Evolutionary conservation across 2,797 vertebrate species (phyloP), one percentile per base, ranked within the genome.

Genomic region (Kryptopterus vitreolus): DNA sequence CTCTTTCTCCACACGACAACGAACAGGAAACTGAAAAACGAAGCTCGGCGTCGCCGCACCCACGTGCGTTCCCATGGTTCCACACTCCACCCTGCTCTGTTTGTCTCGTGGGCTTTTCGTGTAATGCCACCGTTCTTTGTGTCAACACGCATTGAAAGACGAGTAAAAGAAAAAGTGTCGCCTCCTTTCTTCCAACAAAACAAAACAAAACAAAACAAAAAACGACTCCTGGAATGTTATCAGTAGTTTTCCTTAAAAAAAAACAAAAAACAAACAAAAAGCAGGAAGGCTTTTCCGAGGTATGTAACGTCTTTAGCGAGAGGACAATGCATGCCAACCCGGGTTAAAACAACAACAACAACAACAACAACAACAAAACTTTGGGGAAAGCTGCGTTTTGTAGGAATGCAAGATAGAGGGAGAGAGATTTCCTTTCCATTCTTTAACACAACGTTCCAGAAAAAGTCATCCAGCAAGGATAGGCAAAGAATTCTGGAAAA

Each of bases 161-260:
- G 38, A 68, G 12, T 58, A n/a, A 58, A 58, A 29, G 22, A 48
- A 53, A 66, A 66, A 38, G 31, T 18, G 29, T 31, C 38, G 43
- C 26, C 35, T 50, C 12, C n/a, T 46, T 78, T 50, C 52, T 58
- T 24, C 3, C 48, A 73, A 24, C 57, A 26, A 43, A 26, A 9
- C 16, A 53, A 43, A 70, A 76, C 7, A 43, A 43, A 43, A 10
- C n/a, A n/a, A n/a, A n/a, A n/a, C n/a, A n/a, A n/a, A 3, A 43
- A 43, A 77, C 50, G 31, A 74, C 24, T 75, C 66, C 72, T 81
- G 81, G 79, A 84, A 83, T 84, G 76, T 86, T 86, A 86, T 84
- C 83, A 70, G 79, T 5, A 15, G 38, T 48, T 57, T 66, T 82
- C 77, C 43, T 77, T n/a, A n/a, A n/a, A n/a, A n/a, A n/a, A n/a